Percentiles rank a stretch among this genome's conserved stretches.
Evolutionary conservation across 2,888 invertebrate species (phyloP).

Genomic region (Pseudococcus viburni): DNA sequence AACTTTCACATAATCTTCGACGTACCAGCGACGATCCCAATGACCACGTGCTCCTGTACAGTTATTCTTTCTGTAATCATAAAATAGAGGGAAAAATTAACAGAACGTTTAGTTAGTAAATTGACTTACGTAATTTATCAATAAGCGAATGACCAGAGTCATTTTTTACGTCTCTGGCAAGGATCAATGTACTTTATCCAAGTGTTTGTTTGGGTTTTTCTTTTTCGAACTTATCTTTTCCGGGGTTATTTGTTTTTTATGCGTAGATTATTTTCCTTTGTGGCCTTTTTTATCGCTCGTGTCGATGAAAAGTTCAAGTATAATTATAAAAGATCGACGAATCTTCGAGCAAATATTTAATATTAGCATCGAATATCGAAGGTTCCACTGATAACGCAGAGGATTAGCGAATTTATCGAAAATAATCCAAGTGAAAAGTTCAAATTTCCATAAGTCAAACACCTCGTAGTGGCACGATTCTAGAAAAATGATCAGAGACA

Average conservation of each 20-base stretch:
- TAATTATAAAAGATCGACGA: neutral
- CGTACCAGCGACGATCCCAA: neutral
- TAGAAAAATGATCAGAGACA: neutral
- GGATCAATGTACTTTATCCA: too few relatives aligned
- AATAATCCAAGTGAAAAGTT: neutral
- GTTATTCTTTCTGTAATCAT: neutral
- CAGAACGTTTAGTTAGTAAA: neutral
- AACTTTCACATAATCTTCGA: constrained; percentile 28
- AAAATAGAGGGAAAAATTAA: neutral
- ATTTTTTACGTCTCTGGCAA: neutral
- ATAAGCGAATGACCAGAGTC: neutral
- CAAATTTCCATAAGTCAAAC: neutral
- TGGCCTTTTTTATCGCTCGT: neutral
- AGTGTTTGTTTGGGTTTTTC: neutral
- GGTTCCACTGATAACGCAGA: neutral
- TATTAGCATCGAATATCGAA: neutral
- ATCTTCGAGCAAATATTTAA: constrained; percentile 21
- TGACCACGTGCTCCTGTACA: neutral
- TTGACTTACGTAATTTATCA: neutral
- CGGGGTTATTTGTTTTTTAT: neutral
- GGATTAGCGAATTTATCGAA: neutral
- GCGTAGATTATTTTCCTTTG: neutral
- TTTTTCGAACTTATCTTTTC: neutral
- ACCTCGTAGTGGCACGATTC: neutral
- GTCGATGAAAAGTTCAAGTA: constrained; percentile 28